phyloP scores from a whole-genome alignment of 2,113 vertebrate genomes.

The Sminthopsis crassicaudata region DNA sequence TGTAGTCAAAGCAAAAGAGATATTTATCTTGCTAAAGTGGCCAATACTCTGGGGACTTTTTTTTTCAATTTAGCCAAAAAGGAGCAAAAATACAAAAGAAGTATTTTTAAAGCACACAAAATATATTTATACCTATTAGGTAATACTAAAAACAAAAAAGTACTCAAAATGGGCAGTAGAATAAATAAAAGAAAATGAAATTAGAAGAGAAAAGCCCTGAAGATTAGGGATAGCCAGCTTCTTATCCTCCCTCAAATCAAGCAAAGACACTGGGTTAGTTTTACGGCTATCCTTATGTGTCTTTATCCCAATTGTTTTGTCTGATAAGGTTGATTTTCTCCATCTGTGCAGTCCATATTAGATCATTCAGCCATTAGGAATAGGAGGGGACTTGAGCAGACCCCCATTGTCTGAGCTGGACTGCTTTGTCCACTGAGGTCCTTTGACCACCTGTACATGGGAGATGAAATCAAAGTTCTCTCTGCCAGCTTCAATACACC shows the following conservation, averaged over 20 bases:
- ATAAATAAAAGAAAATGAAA: slow-evolving; percentile 45
- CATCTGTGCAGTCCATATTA: slow-evolving; percentile 12
- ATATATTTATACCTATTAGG: background rate
- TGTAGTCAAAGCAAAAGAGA: background rate
- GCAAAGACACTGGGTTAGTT: background rate
- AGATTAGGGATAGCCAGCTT: slow-evolving; percentile 31
- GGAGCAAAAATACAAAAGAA: background rate
- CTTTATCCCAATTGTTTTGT: slow-evolving; percentile 9
- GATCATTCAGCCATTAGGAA: slow-evolving; percentile 45
- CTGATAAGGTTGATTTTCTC: slow-evolving; percentile 18
- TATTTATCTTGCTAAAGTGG: slow-evolving; percentile 51
- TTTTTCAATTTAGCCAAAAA: slow-evolving; percentile 46
- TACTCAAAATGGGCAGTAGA: background rate
- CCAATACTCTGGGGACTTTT: slow-evolving; percentile 54
- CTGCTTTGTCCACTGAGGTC: slow-evolving; percentile 53
- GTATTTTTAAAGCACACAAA: background rate
- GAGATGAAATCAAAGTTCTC: background rate
- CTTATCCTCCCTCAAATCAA: slow-evolving; percentile 46
- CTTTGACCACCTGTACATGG: background rate
- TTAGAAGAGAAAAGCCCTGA: slow-evolving; percentile 9
- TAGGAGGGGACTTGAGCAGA: slow-evolving; percentile 31
- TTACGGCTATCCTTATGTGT: background rate
- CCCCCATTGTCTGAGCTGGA: slow-evolving; percentile 39
- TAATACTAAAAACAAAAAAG: background rate
- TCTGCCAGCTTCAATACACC: background rate